Base-by-base conservation (phyloP, 2,113 vertebrate genomes). In the Protobothrops mucrosquamatus region DNA sequence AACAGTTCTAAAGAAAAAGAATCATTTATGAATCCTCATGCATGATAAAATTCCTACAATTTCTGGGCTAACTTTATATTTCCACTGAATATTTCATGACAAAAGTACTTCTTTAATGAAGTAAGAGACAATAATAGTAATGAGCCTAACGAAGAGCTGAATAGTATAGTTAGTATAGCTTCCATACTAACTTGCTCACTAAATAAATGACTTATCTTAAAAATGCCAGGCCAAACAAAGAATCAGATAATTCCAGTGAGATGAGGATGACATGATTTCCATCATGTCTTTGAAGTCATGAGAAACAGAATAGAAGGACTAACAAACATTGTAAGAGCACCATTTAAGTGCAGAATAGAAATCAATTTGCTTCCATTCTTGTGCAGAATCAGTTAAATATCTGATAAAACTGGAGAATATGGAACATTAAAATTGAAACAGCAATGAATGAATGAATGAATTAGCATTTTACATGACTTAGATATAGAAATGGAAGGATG, bases 341-440 rank as follows among this genome's bases (percentile, higher is more conserved):
- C 91, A 85, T 94, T 59, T 95, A 94, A 57, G 93, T 93, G 90
- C 87, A 96, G 95, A 95, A 95, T 92, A 81, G 92, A 96, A 94
- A 96, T 96, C 95, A 94, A 95, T 96, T 95, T 94, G 3, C 90
- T 96, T 93, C 95, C 52, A 89, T 97, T 46, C 39, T 88, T 92
- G 90, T 54, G 51, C 69, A 85, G 89, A 18, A 90, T 91, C 43
- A 94, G 94, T 95, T 94, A 94, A 94, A 90, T 94, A 95, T 20
- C 15, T 55, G 92, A 74, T 61, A 91, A 55, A 94, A 55, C 18
- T 22, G 7, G 15, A 34, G 34, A 9, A 57, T 52, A 24, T 43
- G 94, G 90, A 87, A 91, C 6, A 55, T 74, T 55, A n/a, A 92
- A 96, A 96, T 51, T 64, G 95, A 89, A 95, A 94, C 91, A 94